Evolutionary conservation across 2,113 vertebrate species (phyloP).

Genomic region (Salvator merianae): DNA sequence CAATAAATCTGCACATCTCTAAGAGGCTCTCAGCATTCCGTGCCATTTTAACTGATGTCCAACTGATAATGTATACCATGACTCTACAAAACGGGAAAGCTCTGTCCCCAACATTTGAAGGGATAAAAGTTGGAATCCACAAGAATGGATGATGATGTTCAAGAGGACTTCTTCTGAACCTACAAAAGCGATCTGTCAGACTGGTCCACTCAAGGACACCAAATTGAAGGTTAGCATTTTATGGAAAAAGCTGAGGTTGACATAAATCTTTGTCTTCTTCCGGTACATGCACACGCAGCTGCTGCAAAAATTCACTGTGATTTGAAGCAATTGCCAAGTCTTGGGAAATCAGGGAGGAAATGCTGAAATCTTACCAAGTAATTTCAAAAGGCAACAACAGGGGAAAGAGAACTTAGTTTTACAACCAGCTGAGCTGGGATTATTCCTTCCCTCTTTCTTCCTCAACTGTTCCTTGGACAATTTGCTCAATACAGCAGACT

Average conservation of each 20-base stretch:
- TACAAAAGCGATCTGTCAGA: not conserved
- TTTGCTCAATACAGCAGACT: not conserved
- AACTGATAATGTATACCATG: not conserved
- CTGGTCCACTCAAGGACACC: too few species aligned
- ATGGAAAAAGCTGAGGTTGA: not conserved
- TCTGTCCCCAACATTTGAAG: too few species aligned
- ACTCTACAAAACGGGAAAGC: not conserved
- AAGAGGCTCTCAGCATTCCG: too few species aligned
- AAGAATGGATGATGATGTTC: not conserved
- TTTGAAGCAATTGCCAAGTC: not conserved
- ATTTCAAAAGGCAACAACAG: not conserved
- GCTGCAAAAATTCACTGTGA: not conserved
- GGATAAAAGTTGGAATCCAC: not conserved
- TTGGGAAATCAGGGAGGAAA: not conserved
- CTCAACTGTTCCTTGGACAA: conserved; percentile 7
- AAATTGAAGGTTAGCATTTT: not conserved
- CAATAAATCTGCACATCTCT: too few species aligned
- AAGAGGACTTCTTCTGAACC: not conserved
- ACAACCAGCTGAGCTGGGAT: not conserved
- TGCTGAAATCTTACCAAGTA: not conserved
- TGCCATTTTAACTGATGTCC: not conserved
- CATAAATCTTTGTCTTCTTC: not conserved
- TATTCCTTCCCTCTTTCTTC: not conserved
- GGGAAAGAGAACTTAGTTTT: not conserved
- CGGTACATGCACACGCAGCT: not conserved